phyloP scores from a whole-genome alignment of 2,113 vertebrate genomes.

The Vireo altiloquus region DNA sequence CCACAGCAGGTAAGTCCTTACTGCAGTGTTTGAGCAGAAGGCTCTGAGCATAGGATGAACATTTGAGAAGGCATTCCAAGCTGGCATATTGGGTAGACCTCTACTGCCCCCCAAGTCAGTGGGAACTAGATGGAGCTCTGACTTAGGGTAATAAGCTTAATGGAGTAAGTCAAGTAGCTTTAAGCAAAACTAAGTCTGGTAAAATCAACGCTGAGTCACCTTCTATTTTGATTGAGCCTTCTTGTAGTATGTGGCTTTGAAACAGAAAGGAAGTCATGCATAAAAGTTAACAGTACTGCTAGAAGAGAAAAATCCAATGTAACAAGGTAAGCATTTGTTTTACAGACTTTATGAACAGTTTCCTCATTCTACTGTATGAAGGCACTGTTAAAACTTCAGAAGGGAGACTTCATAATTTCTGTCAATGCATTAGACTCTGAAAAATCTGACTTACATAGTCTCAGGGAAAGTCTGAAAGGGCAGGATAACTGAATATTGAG shows the following conservation, averaged over 20 bases:
- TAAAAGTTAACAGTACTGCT: neutral
- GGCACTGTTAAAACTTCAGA: neutral
- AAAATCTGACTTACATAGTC: neutral
- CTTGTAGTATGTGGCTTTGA: neutral
- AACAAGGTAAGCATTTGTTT: neutral
- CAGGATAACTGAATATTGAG: neutral
- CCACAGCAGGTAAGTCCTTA: conserved; percentile 84
- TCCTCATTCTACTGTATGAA: neutral
- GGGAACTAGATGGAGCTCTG: neutral
- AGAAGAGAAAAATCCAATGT: neutral
- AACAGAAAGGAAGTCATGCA: neutral
- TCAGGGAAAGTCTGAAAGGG: neutral
- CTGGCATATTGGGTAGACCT: neutral
- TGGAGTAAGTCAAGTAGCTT: neutral
- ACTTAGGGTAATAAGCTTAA: neutral
- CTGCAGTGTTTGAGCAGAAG: conserved; percentile 34
- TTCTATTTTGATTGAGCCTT: neutral
- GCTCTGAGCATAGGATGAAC: neutral
- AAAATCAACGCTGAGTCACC: neutral
- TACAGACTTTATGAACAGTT: neutral
- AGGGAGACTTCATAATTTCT: neutral
- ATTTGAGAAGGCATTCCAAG: neutral
- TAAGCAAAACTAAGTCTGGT: neutral
- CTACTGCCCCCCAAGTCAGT: neutral
- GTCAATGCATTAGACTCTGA: neutral